phyloP scores from a whole-genome alignment of 2,113 vertebrate species.

The Rattus norvegicus region DNA sequence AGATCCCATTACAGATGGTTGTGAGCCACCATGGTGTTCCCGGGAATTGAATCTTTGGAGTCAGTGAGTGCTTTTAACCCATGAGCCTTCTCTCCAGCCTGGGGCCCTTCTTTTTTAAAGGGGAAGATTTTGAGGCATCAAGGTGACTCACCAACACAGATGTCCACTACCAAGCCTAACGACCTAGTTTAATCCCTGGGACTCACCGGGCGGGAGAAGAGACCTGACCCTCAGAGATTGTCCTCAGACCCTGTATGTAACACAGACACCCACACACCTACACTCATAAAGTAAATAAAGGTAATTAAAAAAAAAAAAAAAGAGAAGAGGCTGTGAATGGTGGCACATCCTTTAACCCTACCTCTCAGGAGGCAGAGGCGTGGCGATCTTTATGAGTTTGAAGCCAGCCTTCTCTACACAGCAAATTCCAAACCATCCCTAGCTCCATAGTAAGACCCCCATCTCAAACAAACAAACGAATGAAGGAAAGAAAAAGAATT shows the following conservation, averaged over 20 bases:
- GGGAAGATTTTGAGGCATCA: not conserved
- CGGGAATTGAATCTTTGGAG: too few species aligned
- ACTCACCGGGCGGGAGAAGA: not conserved
- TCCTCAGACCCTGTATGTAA: not conserved
- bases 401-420: not conserved
- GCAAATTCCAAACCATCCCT: not conserved
- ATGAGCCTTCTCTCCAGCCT: too few species aligned
- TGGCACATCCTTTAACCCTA: not conserved
- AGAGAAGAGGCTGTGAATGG: not conserved
- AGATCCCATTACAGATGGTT: too few species aligned
- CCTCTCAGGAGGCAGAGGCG: not conserved
- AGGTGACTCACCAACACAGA: not conserved
- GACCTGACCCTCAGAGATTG: not conserved
- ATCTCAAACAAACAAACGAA: not conserved
- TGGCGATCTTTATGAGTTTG: not conserved
- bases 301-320: not conserved
- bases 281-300: not conserved
- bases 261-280: not conserved
- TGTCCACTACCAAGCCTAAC: not conserved
- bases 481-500: not conserved
- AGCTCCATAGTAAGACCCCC: not conserved
- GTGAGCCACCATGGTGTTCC: too few species aligned
- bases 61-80: too few species aligned
- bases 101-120: not conserved
- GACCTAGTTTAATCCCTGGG: not conserved